Base-by-base conservation (phyloP, 2,888 invertebrate genomes). In the Drosophila demipolita region DNA sequence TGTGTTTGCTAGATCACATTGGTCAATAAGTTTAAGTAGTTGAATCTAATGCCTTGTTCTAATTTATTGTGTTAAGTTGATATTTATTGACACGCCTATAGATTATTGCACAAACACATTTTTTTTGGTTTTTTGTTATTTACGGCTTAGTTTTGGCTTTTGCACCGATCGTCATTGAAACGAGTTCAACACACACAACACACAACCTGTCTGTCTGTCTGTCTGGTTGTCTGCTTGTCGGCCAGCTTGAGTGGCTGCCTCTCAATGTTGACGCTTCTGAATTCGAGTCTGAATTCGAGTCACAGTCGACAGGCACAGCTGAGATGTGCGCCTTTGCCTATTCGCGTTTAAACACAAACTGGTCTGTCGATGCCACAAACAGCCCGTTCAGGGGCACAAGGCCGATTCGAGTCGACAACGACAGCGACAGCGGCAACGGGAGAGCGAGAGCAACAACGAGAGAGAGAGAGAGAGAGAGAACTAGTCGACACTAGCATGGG, bases 301-400 rank as follows among this genome's bases (percentile, higher is more conserved):
- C 20, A 17, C 38, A 36, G 54, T 70, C 66, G 71, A 80, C 72
- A 58, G 67, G 58, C 76, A 71, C 57, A 57, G 73, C 73, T 73
- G 60, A 89, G 92, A 91, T 91, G 91, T 91, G 91, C 84, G 91
- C 91, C 89, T 89, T 89, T 87, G 91, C 91, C 89, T 88, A 91
- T 87, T 91, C 93, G 91, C 93, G 93, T 92, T 92, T 91, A 85
- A 92, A 87, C 89, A 91, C 91, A 90, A 91, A 93, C 93, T 93
- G 90, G 91, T 91, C 88, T 87, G 74, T 73, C 76, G 74, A 29
- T 78, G 72, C 65, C 76, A 73, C 67, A 57, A 66, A 58, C 67
- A 61, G 62, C 59, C 67, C 64, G 68, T 53, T 73, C 62, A 64
- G 65, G 63, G 62, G 58, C 75, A 78, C 68, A 76, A 79, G 80